These are phyloP conservation scores for Drosophila mimetica DNA, from an alignment of 2,888 invertebrate genomes.

Conservation along the genomic window DNA sequence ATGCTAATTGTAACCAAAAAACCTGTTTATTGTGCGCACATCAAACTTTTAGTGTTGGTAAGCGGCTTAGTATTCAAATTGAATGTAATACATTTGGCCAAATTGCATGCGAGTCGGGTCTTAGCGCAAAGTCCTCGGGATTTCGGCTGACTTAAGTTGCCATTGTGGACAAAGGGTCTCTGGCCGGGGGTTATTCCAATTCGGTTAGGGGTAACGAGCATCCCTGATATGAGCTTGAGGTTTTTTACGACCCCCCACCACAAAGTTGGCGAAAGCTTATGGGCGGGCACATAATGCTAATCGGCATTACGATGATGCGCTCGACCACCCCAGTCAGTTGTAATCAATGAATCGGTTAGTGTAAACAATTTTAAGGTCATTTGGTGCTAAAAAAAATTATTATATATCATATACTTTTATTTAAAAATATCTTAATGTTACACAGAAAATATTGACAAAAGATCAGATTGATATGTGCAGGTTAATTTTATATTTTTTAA, in stretches of 20 bases:
- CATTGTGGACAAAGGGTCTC: constrained; percentile 17
- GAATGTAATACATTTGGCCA: constrained; percentile 78
- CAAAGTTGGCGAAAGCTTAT: constrained; percentile 53
- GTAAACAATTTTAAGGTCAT: background rate
- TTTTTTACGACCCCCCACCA: constrained; percentile 28
- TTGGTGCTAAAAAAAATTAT: no score
- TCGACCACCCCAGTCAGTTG: constrained; percentile 23
- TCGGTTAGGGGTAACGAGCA: constrained; percentile 32
- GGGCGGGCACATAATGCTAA: constrained; percentile 50
- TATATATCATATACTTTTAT: no score
- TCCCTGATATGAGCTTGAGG: constrained; percentile 35
- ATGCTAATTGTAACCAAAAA: constrained; percentile 77
- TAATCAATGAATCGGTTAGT: constrained; percentile 17
- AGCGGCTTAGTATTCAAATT: constrained; percentile 80
- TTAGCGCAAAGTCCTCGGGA: constrained; percentile 68
- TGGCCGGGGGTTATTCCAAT: constrained; percentile 23
- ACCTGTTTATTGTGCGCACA: constrained; percentile 79
- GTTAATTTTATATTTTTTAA: no score
- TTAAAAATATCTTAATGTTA: background rate
- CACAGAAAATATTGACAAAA: background rate
- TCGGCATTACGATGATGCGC: constrained; percentile 40
- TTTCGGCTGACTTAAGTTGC: constrained; percentile 69
- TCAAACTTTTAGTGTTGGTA: constrained; percentile 80
- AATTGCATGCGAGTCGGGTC: constrained; percentile 77
- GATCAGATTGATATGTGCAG: no score